Conservation (phyloP, 2,797 vertebrate species). For the Cyclura pinguis region DNA sequence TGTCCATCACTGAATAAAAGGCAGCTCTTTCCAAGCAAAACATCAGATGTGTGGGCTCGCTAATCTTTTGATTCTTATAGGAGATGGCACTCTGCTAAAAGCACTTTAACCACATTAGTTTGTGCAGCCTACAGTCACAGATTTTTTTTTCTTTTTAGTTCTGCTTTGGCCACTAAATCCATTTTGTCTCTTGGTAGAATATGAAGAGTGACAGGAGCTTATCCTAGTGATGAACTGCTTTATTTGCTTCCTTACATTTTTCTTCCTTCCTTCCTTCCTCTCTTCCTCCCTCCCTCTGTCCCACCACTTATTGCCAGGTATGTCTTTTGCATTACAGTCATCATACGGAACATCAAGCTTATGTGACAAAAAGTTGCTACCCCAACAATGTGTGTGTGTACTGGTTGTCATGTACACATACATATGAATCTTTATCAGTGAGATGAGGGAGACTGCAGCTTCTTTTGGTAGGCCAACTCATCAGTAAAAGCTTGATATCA, state of each 20-base stretch:
- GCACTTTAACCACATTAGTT: background rate
- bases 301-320: too few species aligned
- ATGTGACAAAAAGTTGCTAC: background rate
- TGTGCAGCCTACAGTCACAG: background rate
- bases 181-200: conserved; percentile 15
- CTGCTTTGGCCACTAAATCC: conserved; percentile 32
- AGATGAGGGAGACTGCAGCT: background rate
- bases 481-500: background rate
- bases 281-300: background rate
- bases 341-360: background rate
- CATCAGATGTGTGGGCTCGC: background rate
- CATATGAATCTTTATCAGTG: background rate
- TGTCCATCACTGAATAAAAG: background rate
- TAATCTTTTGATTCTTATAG: background rate
- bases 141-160: conserved; percentile 15
- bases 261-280: background rate
- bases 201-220: conserved; percentile 12
- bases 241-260: background rate
- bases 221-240: background rate
- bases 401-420: background rate
- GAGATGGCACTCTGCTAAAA: background rate
- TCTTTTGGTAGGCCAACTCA: background rate
- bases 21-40: background rate
- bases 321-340: too few species aligned
- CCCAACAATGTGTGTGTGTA: background rate